These are phyloP conservation scores for Mus pahari DNA, from an alignment of 2,113 vertebrate genomes.

Conservation along the genomic window DNA sequence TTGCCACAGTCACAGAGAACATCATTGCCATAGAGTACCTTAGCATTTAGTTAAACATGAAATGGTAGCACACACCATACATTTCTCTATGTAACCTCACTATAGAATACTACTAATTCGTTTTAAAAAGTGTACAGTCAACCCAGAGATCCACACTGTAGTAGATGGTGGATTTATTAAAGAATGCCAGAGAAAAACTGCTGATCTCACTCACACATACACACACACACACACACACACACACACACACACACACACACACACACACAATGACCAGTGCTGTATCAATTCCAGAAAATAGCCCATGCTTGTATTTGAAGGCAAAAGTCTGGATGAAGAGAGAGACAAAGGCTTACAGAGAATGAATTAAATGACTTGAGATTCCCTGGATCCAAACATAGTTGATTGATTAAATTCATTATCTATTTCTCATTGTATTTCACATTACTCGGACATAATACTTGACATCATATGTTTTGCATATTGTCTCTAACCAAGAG, in stretches of 20 bases:
- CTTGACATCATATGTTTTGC: neutral
- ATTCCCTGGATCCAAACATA: neutral
- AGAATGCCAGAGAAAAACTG: neutral
- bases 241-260: neutral
- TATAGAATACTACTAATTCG: constrained; percentile 70
- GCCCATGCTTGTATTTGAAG: neutral
- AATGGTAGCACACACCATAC: constrained; percentile 6
- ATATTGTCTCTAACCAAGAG: neutral
- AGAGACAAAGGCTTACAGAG: neutral
- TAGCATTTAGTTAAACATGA: constrained; percentile 78
- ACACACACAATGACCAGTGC: neutral
- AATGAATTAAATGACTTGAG: neutral
- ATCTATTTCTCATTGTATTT: neutral
- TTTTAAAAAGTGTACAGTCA: constrained; percentile 32
- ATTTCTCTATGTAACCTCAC: constrained; percentile 77
- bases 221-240: too few relatives aligned
- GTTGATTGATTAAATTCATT: neutral
- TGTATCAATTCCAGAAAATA: neutral
- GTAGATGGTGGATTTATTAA: constrained; percentile 50
- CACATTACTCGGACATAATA: neutral
- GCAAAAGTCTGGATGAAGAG: neutral
- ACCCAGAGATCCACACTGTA: constrained; percentile 62
- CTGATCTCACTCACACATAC: neutral
- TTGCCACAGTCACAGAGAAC: constrained; percentile 49
- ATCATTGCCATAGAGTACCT: neutral